Conservation (phyloP, 2,888 invertebrate genomes). For the Ommatoiulus sabulosus region DNA sequence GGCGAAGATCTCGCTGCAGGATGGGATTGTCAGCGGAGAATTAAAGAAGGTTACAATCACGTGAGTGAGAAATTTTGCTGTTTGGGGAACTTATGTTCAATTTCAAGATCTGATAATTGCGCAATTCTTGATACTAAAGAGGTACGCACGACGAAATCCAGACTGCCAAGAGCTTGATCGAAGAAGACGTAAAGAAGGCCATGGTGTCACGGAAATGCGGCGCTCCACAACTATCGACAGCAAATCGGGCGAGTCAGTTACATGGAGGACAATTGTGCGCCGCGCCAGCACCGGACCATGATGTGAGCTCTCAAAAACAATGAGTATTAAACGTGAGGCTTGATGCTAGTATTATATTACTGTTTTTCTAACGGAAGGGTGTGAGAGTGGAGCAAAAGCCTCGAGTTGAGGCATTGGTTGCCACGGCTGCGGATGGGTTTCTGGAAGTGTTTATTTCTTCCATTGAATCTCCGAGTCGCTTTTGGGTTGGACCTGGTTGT, state of each 20-base stretch:
- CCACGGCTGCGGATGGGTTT: conserved; percentile 71
- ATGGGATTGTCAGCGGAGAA: conserved; percentile 59
- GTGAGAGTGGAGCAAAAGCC: background rate
- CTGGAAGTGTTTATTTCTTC: conserved; percentile 90
- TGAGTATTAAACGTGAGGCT: conserved; percentile 61
- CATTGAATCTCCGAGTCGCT: conserved; percentile 80
- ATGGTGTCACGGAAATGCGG: conserved; percentile 62
- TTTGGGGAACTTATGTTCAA: too few relatives aligned
- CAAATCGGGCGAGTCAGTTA: background rate
- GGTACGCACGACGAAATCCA: conserved; percentile 83
- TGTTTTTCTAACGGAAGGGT: background rate
- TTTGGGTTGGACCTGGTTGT: conserved; percentile 85
- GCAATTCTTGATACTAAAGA: conserved; percentile 62
- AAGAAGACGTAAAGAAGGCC: conserved; percentile 75
- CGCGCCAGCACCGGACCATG: background rate
- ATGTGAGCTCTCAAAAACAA: conserved; percentile 64
- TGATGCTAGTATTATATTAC: background rate
- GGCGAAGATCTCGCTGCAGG: conserved; percentile 70
- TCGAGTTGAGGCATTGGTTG: conserved; percentile 59
- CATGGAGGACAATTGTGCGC: background rate
- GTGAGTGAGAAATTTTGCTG: background rate
- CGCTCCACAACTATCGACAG: background rate
- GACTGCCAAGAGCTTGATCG: conserved; percentile 78
- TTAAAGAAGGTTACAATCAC: background rate
- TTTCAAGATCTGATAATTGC: too few relatives aligned